Base-by-base conservation (phyloP, 2,113 vertebrate species). In the Rhinoptilus africanus region DNA sequence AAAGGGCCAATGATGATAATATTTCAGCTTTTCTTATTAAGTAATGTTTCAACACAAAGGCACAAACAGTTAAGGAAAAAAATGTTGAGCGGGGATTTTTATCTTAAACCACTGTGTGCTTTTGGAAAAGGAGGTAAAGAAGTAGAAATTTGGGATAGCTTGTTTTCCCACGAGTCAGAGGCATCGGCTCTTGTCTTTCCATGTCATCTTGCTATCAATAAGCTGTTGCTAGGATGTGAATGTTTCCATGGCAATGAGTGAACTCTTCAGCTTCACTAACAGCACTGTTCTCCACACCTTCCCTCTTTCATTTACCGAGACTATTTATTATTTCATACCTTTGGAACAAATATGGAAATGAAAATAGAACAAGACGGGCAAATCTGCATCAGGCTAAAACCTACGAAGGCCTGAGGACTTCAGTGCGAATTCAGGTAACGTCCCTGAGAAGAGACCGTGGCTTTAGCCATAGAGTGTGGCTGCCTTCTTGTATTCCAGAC, bases 201-300 rank as follows among this genome's bases (percentile, higher is more conserved):
- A 88, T 96, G 96, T 96, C 95, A 86, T 82, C 92, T 69, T 88
- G 83, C 67, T 94, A 97, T 94, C 96, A 97, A 95, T 96, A 96
- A 95, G 89, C 97, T 93, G 97, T 97, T 97, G 96, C 97, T 97
- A 97, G 92, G 96, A 96, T 91, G 85, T 92, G 93, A 74, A 67
- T 1, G 91, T 97, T 97, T 95, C 97, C 97, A 97, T 97, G 93
- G 96, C 80, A 96, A 97, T 94, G 83, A 72, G 48, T 88, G 93
- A 97, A 97, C 94, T 88, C 90, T 86, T 91, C 88, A 81, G 93
- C 92, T 94, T 84, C 63, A 74, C 82, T 83, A 92, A 80, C 88
- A 94, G 69, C 86, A 43, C 76, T 73, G 45, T 13, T 96, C 83
- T 54, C 47, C 45, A 64, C 7, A 24, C 16, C 4, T n/a, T 12